phyloP scores from a whole-genome alignment of 92 coral and sea anemone species.

The Actinostola sp. region DNA sequence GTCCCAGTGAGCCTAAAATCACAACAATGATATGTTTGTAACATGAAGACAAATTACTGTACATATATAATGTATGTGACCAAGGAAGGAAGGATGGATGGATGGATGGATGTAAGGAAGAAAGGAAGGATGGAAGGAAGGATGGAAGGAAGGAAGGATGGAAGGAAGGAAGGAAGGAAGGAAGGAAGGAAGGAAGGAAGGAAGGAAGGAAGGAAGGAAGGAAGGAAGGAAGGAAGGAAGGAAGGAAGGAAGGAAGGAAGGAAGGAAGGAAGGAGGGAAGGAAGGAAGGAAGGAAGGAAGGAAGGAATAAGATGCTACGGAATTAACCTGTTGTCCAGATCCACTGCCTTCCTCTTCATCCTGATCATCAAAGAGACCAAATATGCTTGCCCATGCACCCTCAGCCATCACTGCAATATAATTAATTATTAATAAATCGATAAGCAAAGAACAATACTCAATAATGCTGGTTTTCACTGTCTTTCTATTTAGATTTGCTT shows the following conservation, averaged over 20 bases:
- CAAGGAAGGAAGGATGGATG: neutral
- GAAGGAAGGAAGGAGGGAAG: neutral
- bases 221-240: too few species aligned
- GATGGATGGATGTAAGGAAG: too few species aligned
- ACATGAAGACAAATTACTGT: too few species aligned
- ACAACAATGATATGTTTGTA: neutral
- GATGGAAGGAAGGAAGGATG: too few species aligned
- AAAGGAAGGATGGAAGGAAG: too few species aligned
- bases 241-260: neutral
- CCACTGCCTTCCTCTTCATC: constrained; percentile 47
- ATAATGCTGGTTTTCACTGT: neutral
- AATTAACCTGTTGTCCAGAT: neutral
- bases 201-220: neutral
- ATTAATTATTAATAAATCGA: neutral
- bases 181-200: too few species aligned
- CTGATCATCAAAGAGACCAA: constrained; percentile 74
- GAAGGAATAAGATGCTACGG: neutral
- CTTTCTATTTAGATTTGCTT: too few species aligned
- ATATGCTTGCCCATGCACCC: constrained; percentile 57
- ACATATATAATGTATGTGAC: too few species aligned
- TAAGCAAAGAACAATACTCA: neutral
- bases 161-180: too few species aligned
- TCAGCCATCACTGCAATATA: constrained; percentile 27
- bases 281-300: neutral
- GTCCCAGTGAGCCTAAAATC: constrained; percentile 65